These are phyloP conservation scores for Corydoras maculifer DNA, from an alignment of 2,113 vertebrate species.

Conservation along the genomic window DNA sequence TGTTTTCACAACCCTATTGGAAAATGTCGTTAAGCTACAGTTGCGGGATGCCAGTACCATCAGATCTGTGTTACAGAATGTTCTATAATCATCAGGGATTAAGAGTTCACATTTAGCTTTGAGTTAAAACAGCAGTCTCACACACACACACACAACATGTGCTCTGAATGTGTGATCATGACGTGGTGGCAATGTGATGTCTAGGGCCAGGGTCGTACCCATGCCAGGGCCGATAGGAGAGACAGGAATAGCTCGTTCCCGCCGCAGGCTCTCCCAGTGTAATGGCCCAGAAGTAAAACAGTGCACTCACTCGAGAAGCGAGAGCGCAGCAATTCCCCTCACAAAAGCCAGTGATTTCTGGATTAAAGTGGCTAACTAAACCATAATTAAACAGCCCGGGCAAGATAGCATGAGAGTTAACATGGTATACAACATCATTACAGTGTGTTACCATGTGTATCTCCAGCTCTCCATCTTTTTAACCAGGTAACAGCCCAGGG, in stretches of 20 bases:
- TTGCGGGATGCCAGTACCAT: too few species aligned
- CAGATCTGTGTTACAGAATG: background rate
- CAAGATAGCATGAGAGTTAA: too few species aligned
- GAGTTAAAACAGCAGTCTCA: too few species aligned
- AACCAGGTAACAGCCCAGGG: too few species aligned
- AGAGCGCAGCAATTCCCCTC: conserved; percentile 1
- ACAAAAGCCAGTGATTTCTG: conserved; percentile 43
- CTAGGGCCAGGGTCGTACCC: conserved; percentile 24
- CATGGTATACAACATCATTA: too few species aligned
- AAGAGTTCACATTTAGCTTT: background rate
- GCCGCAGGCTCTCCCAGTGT: conserved; percentile 40
- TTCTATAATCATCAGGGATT: background rate
- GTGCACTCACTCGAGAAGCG: conserved; percentile 34
- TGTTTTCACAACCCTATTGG: too few species aligned
- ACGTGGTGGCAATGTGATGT: conserved; percentile 2
- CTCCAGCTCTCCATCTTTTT: too few species aligned
- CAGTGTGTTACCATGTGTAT: too few species aligned
- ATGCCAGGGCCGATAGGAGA: conserved; percentile 37
- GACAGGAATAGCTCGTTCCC: conserved; percentile 44
- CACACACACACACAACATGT: too few species aligned
- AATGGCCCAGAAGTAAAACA: conserved; percentile 48
- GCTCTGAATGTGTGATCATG: background rate
- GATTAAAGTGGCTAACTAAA: conserved; percentile 45
- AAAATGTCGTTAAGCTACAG: too few species aligned
- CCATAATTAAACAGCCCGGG: conserved; percentile 41